phyloP scores from a whole-genome alignment of 1,140 invertebrate genomes.

The Drosophila prosaltans region DNA sequence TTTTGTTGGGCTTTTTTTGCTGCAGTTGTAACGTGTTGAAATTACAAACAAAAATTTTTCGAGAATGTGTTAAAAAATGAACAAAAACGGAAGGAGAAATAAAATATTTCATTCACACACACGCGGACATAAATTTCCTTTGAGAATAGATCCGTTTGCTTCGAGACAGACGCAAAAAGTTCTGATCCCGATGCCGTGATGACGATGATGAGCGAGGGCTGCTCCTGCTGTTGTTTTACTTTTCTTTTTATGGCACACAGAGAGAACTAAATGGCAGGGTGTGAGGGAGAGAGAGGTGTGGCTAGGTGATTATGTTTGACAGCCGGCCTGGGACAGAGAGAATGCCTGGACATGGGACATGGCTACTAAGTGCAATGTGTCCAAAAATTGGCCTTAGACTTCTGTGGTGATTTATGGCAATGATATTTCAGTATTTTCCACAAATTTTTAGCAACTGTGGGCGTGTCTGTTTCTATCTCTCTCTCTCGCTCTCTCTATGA shows the following conservation, averaged over 20 bases:
- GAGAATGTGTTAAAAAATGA: slow-evolving; percentile 69
- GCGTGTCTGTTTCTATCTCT: neutral
- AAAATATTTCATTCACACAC: slow-evolving; percentile 76
- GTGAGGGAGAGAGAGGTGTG: slow-evolving; percentile 23
- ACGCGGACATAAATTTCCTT: slow-evolving; percentile 70
- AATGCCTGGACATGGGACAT: slow-evolving; percentile 63
- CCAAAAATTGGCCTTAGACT: slow-evolving; percentile 43
- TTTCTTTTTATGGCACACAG: slow-evolving; percentile 8
- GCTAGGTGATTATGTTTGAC: slow-evolving; percentile 78
- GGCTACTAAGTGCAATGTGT: slow-evolving; percentile 41
- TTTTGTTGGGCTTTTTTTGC: slow-evolving; percentile 56
- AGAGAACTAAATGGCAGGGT: neutral
- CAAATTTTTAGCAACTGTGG: slow-evolving; percentile 1
- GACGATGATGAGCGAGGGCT: slow-evolving; percentile 31
- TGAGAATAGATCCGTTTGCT: slow-evolving; percentile 68
- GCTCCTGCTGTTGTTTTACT: slow-evolving; percentile 17
- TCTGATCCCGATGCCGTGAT: slow-evolving; percentile 3
- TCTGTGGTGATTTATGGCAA: slow-evolving; percentile 32
- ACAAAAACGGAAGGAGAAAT: slow-evolving; percentile 46
- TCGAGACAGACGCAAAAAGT: slow-evolving; percentile 24
- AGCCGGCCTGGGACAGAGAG: slow-evolving; percentile 71
- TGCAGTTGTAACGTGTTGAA: slow-evolving; percentile 73
- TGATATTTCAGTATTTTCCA: slow-evolving; percentile 15
- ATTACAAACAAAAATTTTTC: slow-evolving; percentile 61
- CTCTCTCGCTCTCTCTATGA: too few relatives aligned